Conservation (phyloP, 2,888 invertebrate species). For the Tenthredo notha region DNA sequence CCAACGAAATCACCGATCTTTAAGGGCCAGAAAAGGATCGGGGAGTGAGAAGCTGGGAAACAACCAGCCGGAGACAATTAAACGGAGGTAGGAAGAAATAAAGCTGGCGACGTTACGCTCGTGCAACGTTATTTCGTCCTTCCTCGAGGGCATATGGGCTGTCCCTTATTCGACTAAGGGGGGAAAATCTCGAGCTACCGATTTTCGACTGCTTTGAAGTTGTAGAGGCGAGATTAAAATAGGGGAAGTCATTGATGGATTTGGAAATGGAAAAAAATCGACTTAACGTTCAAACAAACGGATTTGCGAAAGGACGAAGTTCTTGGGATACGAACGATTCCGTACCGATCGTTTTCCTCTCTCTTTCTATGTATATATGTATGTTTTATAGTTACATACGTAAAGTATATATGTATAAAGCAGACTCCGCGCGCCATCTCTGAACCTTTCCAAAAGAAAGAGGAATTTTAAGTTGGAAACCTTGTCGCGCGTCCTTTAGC, state of each 20-base stretch:
- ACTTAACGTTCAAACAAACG: background rate
- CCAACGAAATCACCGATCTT: constrained; percentile 44
- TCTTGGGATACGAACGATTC: background rate
- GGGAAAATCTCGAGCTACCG: background rate
- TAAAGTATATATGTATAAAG: constrained; percentile 11
- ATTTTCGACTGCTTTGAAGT: background rate
- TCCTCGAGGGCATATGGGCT: constrained; percentile 41
- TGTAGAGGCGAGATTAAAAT: background rate
- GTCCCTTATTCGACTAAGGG: background rate
- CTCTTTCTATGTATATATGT: background rate
- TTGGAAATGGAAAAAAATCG: background rate
- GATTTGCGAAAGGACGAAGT: constrained; percentile 10
- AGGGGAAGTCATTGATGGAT: background rate
- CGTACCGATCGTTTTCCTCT: background rate
- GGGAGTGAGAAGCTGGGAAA: background rate
- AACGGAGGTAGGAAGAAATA: constrained; percentile 38
- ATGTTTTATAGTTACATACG: background rate
- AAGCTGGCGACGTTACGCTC: constrained; percentile 38
- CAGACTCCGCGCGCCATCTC: constrained; percentile 37
- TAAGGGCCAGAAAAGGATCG: background rate
- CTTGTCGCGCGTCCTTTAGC: constrained; percentile 72
- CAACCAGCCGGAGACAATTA: constrained; percentile 42
- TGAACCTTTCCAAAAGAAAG: constrained; percentile 56
- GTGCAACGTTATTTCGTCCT: constrained; percentile 33
- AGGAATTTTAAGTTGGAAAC: constrained; percentile 76